phyloP scores from a whole-genome alignment of 2,113 vertebrate genomes.

The Dascyllus trimaculatus region DNA sequence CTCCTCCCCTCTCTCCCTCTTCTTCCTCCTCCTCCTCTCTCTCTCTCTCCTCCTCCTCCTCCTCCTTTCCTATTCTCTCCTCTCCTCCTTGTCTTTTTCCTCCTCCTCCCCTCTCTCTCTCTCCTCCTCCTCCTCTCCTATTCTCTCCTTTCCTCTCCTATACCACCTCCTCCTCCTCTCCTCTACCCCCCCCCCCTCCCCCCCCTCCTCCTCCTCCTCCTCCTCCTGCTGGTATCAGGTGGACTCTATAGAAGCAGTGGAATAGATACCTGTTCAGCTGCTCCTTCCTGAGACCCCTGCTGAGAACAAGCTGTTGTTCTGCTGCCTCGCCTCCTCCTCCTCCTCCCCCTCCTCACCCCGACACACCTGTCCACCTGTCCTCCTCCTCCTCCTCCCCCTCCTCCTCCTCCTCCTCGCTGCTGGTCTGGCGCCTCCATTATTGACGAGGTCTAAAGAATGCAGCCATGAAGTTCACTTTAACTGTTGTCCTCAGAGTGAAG shows the following conservation, averaged over 20 bases:
- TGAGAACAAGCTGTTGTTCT: conserved; percentile 83
- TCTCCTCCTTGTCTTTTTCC: conserved; percentile 30
- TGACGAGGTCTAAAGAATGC: conserved; percentile 22
- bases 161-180: neutral
- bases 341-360: conserved; percentile 18
- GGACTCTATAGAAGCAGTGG: conserved; percentile 75
- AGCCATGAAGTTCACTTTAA: no score
- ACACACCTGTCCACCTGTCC: conserved; percentile 49
- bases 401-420: no score
- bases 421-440: conserved; percentile 49
- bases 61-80: conserved; percentile 12
- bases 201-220: no score
- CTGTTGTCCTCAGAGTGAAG: no score
- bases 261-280: conserved; percentile 83
- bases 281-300: conserved; percentile 80
- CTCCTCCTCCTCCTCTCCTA: conserved; percentile 27
- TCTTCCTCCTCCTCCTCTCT: neutral
- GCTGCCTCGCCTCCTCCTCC: conserved; percentile 40
- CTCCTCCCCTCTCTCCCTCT: no score
- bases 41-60: neutral
- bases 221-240: conserved; percentile 78
- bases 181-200: no score
- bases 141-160: conserved; percentile 41
- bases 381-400: neutral
- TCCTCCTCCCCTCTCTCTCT: conserved; percentile 26